A percentile compares a stretch with the other conserved stretches of the same genome.
Conservation (phyloP, 1,140 invertebrate species). For the Ectropis grisescens region DNA sequence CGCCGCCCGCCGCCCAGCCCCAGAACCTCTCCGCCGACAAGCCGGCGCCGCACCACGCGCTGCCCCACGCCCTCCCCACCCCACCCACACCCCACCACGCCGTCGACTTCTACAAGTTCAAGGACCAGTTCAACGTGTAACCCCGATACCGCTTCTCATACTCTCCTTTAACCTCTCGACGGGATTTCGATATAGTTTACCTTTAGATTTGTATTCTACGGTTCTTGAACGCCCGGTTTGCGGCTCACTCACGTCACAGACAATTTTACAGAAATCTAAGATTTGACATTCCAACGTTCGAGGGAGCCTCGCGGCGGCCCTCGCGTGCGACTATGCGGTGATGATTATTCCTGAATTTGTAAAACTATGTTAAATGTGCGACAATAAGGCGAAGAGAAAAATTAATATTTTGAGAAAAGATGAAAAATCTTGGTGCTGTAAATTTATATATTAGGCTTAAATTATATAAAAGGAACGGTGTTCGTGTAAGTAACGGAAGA, state of each 20-base stretch:
- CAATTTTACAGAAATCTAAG: no score
- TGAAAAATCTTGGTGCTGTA: conserved; percentile 68
- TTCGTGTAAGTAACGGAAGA: conserved; percentile 64
- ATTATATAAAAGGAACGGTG: conserved; percentile 61
- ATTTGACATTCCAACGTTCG: conserved; percentile 41
- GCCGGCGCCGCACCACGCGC: conserved; percentile 44
- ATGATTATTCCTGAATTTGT: conserved; percentile 55
- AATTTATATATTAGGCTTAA: conserved; percentile 70
- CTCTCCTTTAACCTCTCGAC: no score
- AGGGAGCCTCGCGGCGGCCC: conserved; percentile 17
- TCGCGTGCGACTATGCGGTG: conserved; percentile 66
- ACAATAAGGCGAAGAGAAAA: conserved; percentile 68
- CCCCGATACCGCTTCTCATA: conserved; percentile 26
- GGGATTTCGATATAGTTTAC: no score
- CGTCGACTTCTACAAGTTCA: conserved; percentile 70
- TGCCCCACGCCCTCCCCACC: conserved; percentile 30
- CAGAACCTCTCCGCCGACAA: conserved; percentile 44
- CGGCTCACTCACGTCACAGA: no score
- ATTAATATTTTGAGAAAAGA: conserved; percentile 67
- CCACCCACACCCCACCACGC: conserved; percentile 46
- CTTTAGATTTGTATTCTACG: no score
- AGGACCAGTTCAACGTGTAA: conserved; percentile 68
- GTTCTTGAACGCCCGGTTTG: no score
- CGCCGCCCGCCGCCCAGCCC: conserved; percentile 36
- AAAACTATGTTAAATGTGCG: conserved; percentile 65